These are phyloP conservation scores for Acrocyrtus sp. DNA, from an alignment of 2,888 invertebrate genomes.

Conservation along the genomic window DNA sequence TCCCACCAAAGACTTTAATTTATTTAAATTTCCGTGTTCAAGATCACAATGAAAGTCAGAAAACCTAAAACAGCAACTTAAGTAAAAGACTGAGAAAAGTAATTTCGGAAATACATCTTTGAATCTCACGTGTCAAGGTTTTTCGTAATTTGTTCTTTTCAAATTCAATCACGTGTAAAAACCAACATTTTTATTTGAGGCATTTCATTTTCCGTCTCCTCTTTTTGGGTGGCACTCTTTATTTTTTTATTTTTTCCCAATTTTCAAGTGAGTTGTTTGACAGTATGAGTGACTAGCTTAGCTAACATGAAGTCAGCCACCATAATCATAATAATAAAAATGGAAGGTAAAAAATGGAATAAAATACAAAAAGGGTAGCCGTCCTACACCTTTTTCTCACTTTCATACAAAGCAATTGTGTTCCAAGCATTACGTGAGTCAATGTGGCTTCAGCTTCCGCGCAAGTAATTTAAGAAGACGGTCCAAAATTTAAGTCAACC, in stretches of 20 bases:
- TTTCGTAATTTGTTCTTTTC: slow-evolving; percentile 16
- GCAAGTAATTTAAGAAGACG: too few relatives aligned
- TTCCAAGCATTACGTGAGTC: too few relatives aligned
- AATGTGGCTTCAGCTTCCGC: too few relatives aligned
- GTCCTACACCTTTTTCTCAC: background rate
- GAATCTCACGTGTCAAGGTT: slow-evolving; percentile 31
- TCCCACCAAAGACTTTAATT: too few relatives aligned
- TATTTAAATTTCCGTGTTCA: too few relatives aligned
- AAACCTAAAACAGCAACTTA: too few relatives aligned
- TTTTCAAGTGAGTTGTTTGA: slow-evolving; percentile 30
- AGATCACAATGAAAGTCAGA: too few relatives aligned
- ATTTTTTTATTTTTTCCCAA: background rate
- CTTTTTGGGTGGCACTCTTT: slow-evolving; percentile 19
- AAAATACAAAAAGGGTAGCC: slow-evolving; percentile 8
- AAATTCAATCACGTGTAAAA: slow-evolving; percentile 24
- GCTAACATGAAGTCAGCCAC: slow-evolving; percentile 27
- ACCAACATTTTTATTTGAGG: slow-evolving; percentile 7
- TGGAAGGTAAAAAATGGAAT: slow-evolving; percentile 24
- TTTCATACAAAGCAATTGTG: too few relatives aligned
- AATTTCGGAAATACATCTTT: too few relatives aligned
- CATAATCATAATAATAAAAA: slow-evolving; percentile 29
- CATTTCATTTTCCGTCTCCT: background rate
- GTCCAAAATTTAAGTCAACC: too few relatives aligned
- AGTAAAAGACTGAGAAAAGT: too few relatives aligned
- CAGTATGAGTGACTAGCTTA: slow-evolving; percentile 40